Percentiles rank a stretch among this genome's conserved stretches.
Conservation (phyloP, 1,140 invertebrate species). For the Diachasma alloeum region DNA sequence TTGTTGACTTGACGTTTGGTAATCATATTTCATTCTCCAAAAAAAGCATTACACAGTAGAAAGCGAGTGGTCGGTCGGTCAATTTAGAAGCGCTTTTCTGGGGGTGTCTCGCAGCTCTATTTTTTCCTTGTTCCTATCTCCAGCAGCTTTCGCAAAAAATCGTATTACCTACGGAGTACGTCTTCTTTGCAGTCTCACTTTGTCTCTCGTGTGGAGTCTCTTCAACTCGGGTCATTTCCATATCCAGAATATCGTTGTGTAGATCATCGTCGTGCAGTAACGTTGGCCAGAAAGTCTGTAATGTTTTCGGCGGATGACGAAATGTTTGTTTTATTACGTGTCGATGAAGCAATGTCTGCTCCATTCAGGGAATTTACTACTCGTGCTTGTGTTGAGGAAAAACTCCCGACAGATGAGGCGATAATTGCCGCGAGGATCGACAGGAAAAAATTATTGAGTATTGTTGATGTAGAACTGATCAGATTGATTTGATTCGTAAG, state of each 20-base stretch:
- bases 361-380: neutral
- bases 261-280: conserved; percentile 43
- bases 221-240: conserved; percentile 51
- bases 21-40: no score
- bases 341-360: neutral
- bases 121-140: no score
- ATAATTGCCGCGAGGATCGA: neutral
- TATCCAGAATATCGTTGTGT: conserved; percentile 45
- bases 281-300: neutral
- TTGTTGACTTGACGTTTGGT: no score
- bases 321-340: neutral
- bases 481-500: no score
- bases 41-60: no score
- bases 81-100: no score
- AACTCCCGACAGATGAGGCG: neutral
- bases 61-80: no score
- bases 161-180: conserved; percentile 52
- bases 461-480: no score
- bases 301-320: neutral
- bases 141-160: no score
- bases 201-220: conserved; percentile 27
- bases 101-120: no score
- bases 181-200: conserved; percentile 47
- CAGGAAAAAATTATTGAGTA: no score
- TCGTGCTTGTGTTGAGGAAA: neutral